Evolutionary conservation across 2,113 vertebrate genomes (phyloP).

Genomic region (Gambusia holbrooki): DNA sequence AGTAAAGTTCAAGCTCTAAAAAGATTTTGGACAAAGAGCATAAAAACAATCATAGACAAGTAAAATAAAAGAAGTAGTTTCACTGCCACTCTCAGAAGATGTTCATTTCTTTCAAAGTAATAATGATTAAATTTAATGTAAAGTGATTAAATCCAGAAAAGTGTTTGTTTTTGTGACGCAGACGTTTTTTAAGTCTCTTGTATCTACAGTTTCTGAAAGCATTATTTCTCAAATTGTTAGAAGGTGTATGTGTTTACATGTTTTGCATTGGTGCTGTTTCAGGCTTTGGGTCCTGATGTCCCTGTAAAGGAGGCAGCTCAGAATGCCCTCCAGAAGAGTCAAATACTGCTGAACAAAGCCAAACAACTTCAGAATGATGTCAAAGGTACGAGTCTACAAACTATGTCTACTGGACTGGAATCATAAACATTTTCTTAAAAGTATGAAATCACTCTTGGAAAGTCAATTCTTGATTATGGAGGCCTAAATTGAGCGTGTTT

Average conservation of each 20-base stretch:
- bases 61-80: neutral
- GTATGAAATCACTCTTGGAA: no score
- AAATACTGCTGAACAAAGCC: constrained; percentile 65
- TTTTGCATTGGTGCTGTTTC: neutral
- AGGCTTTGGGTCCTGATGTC: constrained; percentile 70
- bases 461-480: no score
- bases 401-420: neutral
- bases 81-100: no score
- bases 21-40: neutral
- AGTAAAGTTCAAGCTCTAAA: neutral
- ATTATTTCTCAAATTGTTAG: no score
- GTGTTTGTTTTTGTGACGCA: no score
- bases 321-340: constrained; percentile 64
- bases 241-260: neutral
- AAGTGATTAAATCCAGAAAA: no score
- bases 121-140: no score
- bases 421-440: neutral
- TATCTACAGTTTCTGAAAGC: no score
- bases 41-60: neutral
- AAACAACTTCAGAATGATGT: constrained; percentile 67
- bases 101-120: no score
- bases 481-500: no score
- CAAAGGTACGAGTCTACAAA: constrained; percentile 47
- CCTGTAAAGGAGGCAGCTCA: constrained; percentile 68
- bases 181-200: no score